Evolutionary conservation across 2,113 vertebrate genomes (phyloP), one percentile per base, ranked within the genome.

Genomic region (Zapus hudsonius): DNA sequence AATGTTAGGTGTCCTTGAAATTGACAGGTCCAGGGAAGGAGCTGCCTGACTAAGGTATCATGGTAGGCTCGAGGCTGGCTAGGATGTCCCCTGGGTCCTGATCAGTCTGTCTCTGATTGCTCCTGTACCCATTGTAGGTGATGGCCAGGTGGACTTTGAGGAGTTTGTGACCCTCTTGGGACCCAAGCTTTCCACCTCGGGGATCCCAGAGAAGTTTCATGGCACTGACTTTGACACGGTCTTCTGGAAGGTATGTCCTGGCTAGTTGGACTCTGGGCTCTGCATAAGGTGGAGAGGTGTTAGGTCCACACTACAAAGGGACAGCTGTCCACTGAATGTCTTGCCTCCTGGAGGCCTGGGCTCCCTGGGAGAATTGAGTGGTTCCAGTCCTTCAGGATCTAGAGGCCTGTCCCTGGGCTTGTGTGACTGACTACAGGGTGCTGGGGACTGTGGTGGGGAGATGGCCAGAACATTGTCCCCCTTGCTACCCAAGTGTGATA

Each of bases 101-200:
- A 27, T 25, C 19, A 2, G 42, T 40, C 52, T 22, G 13, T 10
- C 36, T 44, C 17, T 81, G 31, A 90, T 6, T 31, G 52, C 74
- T 72, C 44, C 73, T 94, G 33, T 84, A 87, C 80, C 76, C 12
- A 0, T 75, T 44, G 19, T 97, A 99, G 99, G 99, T 1, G 99
- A 99, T 0, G 99, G 99, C 44, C 99, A 99, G 97, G 99, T 99
- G 97, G 99, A 99, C 97, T 99, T 99, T 7, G 99, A 99, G 95
- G 99, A 99, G 97, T 99, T 99, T 67, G 99, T 99, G 95, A 99
- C 99, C 3, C 98, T 99, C 55, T 97, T 99, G 93, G 99, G 99
- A 59, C 99, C 99, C 82, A 99, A 99, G 96, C 98, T 99, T 84
- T 99, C 99, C n/a, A 98, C 99, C 27, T 98, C 99, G 0, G 99